A percentile compares a stretch with the other conserved stretches of the same genome.
Conservation (phyloP, 2,797 vertebrate species). For the Podarcis siculus region DNA sequence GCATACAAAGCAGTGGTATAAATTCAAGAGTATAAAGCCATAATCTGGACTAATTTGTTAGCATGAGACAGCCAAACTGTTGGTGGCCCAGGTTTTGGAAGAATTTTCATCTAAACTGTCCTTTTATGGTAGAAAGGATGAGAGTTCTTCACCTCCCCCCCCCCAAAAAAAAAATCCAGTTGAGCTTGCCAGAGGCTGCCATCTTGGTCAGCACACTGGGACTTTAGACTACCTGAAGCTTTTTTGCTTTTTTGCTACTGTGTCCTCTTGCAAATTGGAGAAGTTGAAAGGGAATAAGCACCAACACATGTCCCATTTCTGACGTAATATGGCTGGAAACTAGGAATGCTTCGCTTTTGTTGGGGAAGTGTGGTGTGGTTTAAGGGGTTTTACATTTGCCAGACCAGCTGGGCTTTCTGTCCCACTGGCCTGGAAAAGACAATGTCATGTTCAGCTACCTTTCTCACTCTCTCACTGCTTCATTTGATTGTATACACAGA, state of each 20-base stretch:
- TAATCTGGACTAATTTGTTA: background rate
- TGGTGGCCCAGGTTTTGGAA: background rate
- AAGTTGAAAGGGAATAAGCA: background rate
- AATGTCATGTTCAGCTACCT: background rate
- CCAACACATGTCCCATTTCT: background rate
- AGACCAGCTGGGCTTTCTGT: background rate
- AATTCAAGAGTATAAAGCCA: background rate
- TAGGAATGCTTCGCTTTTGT: background rate
- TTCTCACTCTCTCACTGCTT: background rate
- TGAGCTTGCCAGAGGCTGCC: background rate
- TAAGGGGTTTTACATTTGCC: background rate
- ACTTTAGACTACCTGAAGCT: background rate
- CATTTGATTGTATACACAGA: constrained; percentile 75
- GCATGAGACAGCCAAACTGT: too few relatives aligned
- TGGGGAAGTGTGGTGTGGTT: background rate
- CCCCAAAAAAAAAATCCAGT: background rate
- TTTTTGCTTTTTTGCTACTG: background rate
- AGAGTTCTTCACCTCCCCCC: background rate
- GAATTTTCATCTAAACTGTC: background rate
- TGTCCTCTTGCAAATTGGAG: background rate
- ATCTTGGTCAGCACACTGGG: background rate
- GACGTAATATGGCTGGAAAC: background rate
- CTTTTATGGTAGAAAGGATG: background rate
- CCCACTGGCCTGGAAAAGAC: background rate
- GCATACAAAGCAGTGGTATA: background rate